Evolutionary conservation across 2,797 vertebrate genomes (phyloP).

Genomic region (Melanotaenia nigrans): DNA sequence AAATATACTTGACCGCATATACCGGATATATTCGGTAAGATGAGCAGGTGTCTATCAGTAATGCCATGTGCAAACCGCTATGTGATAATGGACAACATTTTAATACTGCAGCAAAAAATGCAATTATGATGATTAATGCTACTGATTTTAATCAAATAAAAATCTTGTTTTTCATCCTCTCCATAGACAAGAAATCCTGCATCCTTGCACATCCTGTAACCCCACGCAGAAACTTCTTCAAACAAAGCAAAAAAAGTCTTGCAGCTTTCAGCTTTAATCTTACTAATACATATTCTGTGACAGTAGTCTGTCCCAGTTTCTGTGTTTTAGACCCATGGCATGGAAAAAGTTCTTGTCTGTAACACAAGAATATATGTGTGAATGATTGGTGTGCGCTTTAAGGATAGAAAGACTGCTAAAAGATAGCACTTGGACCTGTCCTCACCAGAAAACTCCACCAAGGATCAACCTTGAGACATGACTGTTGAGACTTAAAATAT

Average conservation of each 20-base stretch:
- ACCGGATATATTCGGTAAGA: too few relatives aligned
- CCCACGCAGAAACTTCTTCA: background rate
- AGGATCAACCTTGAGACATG: too few relatives aligned
- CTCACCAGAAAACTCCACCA: background rate
- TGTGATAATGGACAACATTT: background rate
- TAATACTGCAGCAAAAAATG: background rate
- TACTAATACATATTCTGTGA: background rate
- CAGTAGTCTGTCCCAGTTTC: constrained; percentile 1
- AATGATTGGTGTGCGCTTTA: background rate
- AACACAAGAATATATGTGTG: background rate
- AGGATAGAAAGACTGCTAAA: background rate
- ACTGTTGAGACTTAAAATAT: too few relatives aligned
- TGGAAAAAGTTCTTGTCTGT: background rate
- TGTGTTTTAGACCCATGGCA: background rate
- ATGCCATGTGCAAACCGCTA: background rate
- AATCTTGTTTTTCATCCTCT: background rate
- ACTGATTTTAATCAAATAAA: background rate
- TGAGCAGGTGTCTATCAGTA: background rate
- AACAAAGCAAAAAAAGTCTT: background rate
- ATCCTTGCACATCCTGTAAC: background rate
- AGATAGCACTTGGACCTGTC: background rate
- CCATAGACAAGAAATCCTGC: background rate
- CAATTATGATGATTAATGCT: background rate
- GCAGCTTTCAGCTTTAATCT: background rate
- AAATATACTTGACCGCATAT: too few relatives aligned